Evolutionary conservation across 2,113 vertebrate genomes (phyloP), one percentile per base, ranked within the genome.

Genomic region (Centropus unirufus): DNA sequence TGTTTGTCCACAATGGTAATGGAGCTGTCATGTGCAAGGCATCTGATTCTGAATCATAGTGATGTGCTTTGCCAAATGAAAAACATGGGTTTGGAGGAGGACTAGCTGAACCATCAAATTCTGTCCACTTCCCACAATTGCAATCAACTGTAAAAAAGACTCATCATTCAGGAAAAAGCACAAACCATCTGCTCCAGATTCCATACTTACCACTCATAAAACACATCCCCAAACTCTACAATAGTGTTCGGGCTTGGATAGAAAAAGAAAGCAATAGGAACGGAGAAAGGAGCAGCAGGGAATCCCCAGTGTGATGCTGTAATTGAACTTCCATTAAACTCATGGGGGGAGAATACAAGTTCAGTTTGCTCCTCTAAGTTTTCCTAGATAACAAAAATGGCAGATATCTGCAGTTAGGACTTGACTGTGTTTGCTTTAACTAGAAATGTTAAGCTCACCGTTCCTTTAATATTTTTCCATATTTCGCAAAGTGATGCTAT

Each of bases 1-100:
- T 4, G 20, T 49, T 83, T 85, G 91, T 83, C 20, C 59, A 63
- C 23, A 91, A 32, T 52, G 81, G 80, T 68, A 40, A 87, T 5
- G 3, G 75, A 77, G 27, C 75, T 90, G 29, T 69, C 78, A 90
- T 80, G 39, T 85, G 64, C 34, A 76, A 88, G 30, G n/a, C 85
- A 76, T 94, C 61, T 92, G 93, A 92, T 42, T 85, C 20, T 94
- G 89, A 93, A 55, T 91, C 93, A 95, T 80, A 70, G 77, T 70
- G 36, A 90, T 63, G 20, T 70, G 64, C 27, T 93, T 52, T 74
- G 21, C 55, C 80, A 96, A 93, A 87, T 66, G 36, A 85, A 77
- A 88, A 88, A 27, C 44, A 70, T 11, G 11, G 6, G 30, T 93
- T 92, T 80, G 74, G 49, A 89, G 66, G 30, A 92, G 55, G 42